These are phyloP conservation scores for Lycopodina hypogea DNA, from an alignment of 37 sponge, comb jelly and placozoan genomes.

Conservation along the genomic window DNA sequence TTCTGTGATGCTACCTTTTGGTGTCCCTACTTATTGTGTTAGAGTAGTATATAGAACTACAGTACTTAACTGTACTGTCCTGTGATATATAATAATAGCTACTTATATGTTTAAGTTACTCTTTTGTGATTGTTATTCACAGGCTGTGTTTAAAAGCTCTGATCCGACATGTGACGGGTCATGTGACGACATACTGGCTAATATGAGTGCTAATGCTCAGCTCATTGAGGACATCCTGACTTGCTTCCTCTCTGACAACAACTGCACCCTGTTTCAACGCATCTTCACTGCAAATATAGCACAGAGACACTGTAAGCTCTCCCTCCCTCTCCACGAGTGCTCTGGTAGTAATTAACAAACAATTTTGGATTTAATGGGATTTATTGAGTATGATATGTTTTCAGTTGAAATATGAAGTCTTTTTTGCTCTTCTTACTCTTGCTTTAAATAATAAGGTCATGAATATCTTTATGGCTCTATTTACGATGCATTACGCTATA, in stretches of 20 bases:
- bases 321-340: neutral
- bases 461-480: no score
- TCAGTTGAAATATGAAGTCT: no score
- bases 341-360: neutral
- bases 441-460: neutral
- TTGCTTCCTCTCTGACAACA: slow-evolving; percentile 40
- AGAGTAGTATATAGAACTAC: no score
- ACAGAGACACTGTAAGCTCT: neutral
- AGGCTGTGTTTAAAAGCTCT: slow-evolving; percentile 24
- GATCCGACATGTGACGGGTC: slow-evolving; percentile 4
- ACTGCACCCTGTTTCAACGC: slow-evolving; percentile 32
- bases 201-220: neutral
- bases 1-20: no score
- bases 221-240: slow-evolving; percentile 31
- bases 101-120: no score
- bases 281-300: slow-evolving; percentile 1
- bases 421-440: no score
- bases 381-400: no score
- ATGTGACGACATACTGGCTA: neutral
- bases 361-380: no score
- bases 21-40: no score
- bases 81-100: no score
- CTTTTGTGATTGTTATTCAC: neutral
- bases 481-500: no score
- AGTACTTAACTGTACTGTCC: no score